Evolutionary conservation across 2,113 vertebrate species (phyloP), one percentile per base, ranked within the genome.

Genomic region (Aphelocoma coerulescens): DNA sequence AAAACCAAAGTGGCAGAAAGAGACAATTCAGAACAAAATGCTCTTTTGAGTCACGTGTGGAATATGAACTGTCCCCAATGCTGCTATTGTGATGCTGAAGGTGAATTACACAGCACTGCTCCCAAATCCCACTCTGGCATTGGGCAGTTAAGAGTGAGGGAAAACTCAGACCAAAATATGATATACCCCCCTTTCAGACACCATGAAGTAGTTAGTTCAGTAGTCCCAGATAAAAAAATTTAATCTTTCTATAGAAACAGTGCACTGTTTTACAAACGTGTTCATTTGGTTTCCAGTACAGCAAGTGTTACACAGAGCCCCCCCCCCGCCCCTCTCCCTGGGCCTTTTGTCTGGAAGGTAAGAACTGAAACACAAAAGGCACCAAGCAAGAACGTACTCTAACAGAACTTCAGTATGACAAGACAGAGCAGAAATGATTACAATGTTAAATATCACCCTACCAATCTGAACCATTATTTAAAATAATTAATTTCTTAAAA

Each of bases 181-280:
- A 32, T 3, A 16, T 6, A 32, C 26, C 18, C 44, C 37, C 30
- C 48, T 41, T 88, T 68, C 11, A 76, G 18, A 52, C 74, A 62
- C 55, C 28, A 54, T 14, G 30, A 66, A 94, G 16, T 28, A 88
- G 83, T 55, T 9, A 67, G 16, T 46, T 76, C 80, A 68, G 71
- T 62, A 92, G 54, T 94, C 88, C 69, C 79, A 95, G 95, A 95
- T 98, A 91, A 85, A 97, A 98, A 97, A 97, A 96, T 98, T 98
- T 98, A 98, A 97, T 98, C 90, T 97, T 93, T 97, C 94, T 97
- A 83, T 98, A 98, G 97, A 98, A 98, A 98, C 96, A 98, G 96
- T 97, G 97, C 96, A 97, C 93, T 96, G 91, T 97, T 97, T 98
- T 98, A 98, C 97, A 98, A 97, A 98, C 44, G 68, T 89, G 82